A percentile compares a stretch with the other conserved stretches of the same genome.
Evolutionary conservation across 2,113 vertebrate species (phyloP).

Genomic region (Halichoerus grypus): DNA sequence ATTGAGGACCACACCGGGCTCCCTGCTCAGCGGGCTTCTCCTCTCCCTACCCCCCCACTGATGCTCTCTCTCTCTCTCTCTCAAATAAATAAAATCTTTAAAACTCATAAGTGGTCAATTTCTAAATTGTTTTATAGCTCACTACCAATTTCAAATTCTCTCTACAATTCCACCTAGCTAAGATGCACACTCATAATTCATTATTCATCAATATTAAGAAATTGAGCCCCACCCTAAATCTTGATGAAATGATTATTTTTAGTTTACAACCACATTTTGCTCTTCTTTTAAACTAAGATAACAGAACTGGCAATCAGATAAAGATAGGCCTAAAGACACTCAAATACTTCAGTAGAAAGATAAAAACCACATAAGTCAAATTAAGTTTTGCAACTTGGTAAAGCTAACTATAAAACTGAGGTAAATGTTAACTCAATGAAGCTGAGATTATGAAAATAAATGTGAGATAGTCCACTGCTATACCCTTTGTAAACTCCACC

Average conservation of each 20-base stretch:
- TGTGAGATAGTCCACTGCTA: not conserved
- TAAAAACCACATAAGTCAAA: not conserved
- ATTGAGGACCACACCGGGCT: not conserved
- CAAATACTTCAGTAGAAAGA: not conserved
- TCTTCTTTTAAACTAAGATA: slow-evolving; percentile 44
- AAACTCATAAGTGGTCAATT: not conserved
- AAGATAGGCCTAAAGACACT: not conserved
- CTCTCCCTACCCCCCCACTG: not conserved
- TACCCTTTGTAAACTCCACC: not conserved
- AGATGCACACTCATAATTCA: not conserved
- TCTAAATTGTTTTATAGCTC: not conserved
- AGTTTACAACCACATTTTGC: not conserved
- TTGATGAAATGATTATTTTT: slow-evolving; percentile 35
- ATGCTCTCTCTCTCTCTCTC: too few relatives aligned
- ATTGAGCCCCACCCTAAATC: not conserved
- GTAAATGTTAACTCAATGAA: not conserved
- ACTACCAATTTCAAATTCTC: not conserved
- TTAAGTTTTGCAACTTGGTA: not conserved
- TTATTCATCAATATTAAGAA: not conserved
- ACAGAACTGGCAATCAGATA: slow-evolving; percentile 38
- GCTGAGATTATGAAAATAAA: not conserved
- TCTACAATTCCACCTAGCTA: not conserved
- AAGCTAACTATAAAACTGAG: slow-evolving; percentile 13
- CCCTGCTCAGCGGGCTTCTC: not conserved
- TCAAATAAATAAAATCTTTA: too few relatives aligned